Conservation (phyloP, 2,113 vertebrate species). For the Nothobranchius furzeri region DNA sequence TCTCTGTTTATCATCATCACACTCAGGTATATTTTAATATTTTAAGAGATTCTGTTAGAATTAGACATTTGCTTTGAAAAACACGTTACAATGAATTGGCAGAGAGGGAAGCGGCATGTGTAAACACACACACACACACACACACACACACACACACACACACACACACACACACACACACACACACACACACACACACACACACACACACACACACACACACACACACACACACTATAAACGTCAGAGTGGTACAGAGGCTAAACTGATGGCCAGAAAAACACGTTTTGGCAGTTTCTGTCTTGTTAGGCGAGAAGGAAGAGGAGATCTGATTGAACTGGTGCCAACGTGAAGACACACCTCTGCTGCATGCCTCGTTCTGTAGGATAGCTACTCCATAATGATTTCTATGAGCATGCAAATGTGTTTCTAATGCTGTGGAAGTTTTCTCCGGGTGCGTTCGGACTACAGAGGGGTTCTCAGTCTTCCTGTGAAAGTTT, state of each 20-base stretch:
- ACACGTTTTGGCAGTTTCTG: slow-evolving; percentile 36
- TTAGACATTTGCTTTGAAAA: neutral
- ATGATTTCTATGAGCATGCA: no score
- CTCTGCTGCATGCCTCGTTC: neutral
- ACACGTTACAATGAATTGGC: no score
- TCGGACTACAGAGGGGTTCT: no score
- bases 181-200: no score
- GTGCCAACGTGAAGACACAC: neutral
- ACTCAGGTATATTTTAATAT: neutral
- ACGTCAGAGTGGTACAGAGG: slow-evolving; percentile 17
- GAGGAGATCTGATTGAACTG: slow-evolving; percentile 22
- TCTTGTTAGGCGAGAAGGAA: slow-evolving; percentile 33
- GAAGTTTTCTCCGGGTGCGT: no score
- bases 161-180: no score
- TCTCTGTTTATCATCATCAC: neutral
- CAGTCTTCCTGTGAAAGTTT: no score
- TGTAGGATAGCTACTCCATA: no score
- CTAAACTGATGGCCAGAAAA: slow-evolving; percentile 52
- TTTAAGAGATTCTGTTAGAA: neutral
- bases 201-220: no score
- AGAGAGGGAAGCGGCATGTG: neutral
- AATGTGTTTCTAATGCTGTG: no score
- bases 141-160: no score
- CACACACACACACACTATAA: neutral
- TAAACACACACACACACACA: no score